A percentile compares a stretch with the other conserved stretches of the same genome.
phyloP scores from a whole-genome alignment of 2,888 invertebrate species.

The Sphinx pinastri region DNA sequence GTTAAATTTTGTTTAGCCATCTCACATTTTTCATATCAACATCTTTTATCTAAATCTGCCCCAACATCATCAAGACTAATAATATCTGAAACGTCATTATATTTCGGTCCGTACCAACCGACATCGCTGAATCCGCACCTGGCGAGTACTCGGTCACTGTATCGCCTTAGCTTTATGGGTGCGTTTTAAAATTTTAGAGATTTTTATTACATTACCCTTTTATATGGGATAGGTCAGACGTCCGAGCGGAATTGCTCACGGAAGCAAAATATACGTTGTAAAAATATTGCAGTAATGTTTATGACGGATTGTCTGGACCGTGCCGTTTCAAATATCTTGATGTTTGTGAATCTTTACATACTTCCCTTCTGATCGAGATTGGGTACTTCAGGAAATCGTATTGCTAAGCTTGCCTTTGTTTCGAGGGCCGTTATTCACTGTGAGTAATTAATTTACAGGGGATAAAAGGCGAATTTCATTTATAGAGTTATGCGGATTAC shows the following conservation, averaged over 20 bases:
- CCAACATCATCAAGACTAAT: too few relatives aligned
- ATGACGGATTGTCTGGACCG: constrained; percentile 4
- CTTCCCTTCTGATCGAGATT: background rate
- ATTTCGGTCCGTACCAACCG: too few relatives aligned
- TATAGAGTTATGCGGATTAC: too few relatives aligned
- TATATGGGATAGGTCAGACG: constrained; percentile 45
- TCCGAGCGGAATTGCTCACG: constrained; percentile 26
- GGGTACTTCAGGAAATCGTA: background rate
- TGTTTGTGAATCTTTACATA: background rate
- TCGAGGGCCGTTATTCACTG: too few relatives aligned
- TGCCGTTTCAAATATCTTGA: background rate
- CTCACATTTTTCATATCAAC: too few relatives aligned
- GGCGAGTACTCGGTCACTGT: constrained; percentile 44
- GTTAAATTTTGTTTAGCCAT: too few relatives aligned
- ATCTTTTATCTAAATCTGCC: too few relatives aligned
- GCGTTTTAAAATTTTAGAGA: constrained; percentile 68
- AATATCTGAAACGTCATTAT: too few relatives aligned
- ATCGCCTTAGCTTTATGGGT: constrained; percentile 71
- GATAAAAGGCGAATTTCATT: too few relatives aligned
- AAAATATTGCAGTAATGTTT: constrained; percentile 26
- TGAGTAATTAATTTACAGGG: too few relatives aligned
- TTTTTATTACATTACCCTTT: constrained; percentile 64
- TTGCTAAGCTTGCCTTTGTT: too few relatives aligned
- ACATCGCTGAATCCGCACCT: constrained; percentile 33
- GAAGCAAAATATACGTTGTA: constrained; percentile 30